Conservation (phyloP, 2,888 invertebrate species). For the Himalopsyche tibetana region DNA sequence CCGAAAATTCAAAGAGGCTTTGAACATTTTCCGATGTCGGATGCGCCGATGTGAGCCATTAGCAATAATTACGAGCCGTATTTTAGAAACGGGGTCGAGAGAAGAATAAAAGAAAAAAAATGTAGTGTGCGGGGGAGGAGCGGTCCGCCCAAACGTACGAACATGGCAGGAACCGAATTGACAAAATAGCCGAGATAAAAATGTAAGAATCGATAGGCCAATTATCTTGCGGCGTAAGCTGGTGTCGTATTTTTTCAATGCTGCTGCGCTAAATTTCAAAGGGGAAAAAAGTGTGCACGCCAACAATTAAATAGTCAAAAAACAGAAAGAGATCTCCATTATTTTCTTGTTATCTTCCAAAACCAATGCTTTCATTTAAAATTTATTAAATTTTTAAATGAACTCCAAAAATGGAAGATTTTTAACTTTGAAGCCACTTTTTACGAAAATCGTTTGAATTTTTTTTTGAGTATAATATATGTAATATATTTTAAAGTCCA, state of each 20-base stretch:
- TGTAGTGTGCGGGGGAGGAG: background rate
- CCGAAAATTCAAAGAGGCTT: conserved; percentile 10
- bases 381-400: too few species aligned
- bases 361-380: too few species aligned
- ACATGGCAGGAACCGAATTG: background rate
- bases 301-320: too few species aligned
- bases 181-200: conserved; percentile 41
- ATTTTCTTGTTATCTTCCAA: too few species aligned
- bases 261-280: too few species aligned
- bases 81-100: conserved; percentile 35
- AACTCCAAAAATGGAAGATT: too few species aligned
- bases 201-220: conserved; percentile 38
- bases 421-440: too few species aligned
- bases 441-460: too few species aligned
- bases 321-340: too few species aligned
- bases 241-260: background rate
- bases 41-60: conserved; percentile 38
- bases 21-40: conserved; percentile 37
- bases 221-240: background rate
- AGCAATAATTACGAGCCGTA: conserved; percentile 37
- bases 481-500: too few species aligned
- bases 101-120: conserved; percentile 37
- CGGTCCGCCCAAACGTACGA: background rate
- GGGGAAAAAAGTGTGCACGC: too few species aligned
- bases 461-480: too few species aligned